A percentile compares a stretch with the other conserved stretches of the same genome.
Evolutionary conservation across 2,797 vertebrate species (phyloP).

Genomic region (Micrastur ruficollis): DNA sequence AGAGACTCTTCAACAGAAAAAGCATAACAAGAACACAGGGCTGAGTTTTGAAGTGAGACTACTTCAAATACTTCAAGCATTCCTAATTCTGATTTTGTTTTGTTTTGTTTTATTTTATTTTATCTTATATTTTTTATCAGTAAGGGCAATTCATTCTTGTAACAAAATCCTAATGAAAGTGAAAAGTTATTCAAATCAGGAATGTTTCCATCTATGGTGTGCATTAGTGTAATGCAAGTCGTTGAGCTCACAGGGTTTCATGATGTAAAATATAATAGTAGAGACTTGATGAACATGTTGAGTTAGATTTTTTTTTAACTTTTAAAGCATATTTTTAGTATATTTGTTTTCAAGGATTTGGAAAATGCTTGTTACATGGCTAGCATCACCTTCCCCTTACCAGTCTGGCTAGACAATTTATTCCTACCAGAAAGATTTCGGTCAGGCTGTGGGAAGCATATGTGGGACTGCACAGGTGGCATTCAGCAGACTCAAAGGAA

Average conservation of each 20-base stretch:
- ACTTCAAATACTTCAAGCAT: background rate
- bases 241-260: background rate
- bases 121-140: background rate
- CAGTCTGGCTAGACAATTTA: background rate
- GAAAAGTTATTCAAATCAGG: background rate
- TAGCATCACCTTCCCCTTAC: background rate
- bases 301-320: background rate
- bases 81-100: background rate
- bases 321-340: background rate
- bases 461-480: background rate
- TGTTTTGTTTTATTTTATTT: background rate
- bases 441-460: rapidly evolving
- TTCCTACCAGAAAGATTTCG: background rate
- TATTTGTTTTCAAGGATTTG: background rate
- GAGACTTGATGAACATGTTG: background rate
- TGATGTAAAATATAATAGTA: background rate
- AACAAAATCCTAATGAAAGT: background rate
- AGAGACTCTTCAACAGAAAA: background rate
- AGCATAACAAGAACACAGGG: background rate
- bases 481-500: background rate
- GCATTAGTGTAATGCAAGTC: background rate
- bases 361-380: background rate
- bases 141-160: background rate
- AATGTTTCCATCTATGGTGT: background rate
- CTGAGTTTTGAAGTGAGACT: background rate